Evolutionary conservation across 2,797 vertebrate genomes (phyloP), one percentile per base, ranked within the genome.

Genomic region (Coendou prehensilis): DNA sequence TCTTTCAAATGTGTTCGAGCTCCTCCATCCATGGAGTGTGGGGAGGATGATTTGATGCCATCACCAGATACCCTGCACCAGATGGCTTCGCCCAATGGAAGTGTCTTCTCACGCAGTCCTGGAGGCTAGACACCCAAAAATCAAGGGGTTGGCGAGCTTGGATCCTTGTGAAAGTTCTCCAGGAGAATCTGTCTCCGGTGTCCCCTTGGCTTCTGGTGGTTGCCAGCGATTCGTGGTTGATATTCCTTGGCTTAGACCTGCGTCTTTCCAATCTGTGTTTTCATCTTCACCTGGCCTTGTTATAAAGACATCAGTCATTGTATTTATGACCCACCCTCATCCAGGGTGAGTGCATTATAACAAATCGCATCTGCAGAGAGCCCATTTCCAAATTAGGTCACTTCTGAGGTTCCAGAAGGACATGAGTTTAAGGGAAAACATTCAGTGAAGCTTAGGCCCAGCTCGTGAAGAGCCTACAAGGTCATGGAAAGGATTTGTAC

Each of bases 371-470:
- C 81, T 37, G 28, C 76, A 33, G 78, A 92, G 83, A 69, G 33
- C 61, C 23, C 67, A 2, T 82, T 95, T 92, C 80, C 81, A 92
- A 82, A 47, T 69, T 71, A 92, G 75, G 45, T 54, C 79, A 41
- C 15, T 56, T 78, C 50, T 26, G 63, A 93, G 79, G 11, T 30
- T 63, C 79, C 15, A 33, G 59, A n/a, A 81, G 22, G 22, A 95
- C 61, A 92, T 7, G 23, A 15, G 64, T 37, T 78, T 91, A 87
- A 28, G 87, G 41, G 0, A 6, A 85, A 71, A 26, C 5, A 69
- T 84, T 92, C 76, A 89, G 6, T 22, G 33, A 15, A 80, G 33
- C 14, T 28, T 1, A 8, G 17, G 61, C 63, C 11, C 37, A 41
- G n/a, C 56, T 91, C n/a, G 14, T 56, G 45, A 80, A 71, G 71